phyloP scores from a whole-genome alignment of 2,113 vertebrate species.

The Sander lucioperca region DNA sequence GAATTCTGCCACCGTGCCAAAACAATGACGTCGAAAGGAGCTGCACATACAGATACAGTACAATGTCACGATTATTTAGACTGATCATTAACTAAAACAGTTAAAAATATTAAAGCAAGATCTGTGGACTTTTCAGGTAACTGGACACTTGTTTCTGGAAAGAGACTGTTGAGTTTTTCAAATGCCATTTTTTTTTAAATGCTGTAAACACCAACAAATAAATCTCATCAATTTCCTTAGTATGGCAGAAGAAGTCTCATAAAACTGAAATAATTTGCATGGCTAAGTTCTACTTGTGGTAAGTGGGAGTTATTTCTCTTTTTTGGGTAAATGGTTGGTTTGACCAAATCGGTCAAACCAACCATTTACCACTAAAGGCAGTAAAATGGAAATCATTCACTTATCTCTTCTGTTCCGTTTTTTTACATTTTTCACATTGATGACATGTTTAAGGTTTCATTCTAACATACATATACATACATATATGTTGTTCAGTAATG shows the following conservation, averaged over 20 bases:
- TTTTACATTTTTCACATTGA: not conserved
- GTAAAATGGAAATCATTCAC: not conserved
- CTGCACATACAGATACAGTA: not conserved
- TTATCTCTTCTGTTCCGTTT: not conserved
- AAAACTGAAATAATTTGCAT: too few species aligned
- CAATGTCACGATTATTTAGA: not conserved
- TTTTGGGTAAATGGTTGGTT: too few species aligned
- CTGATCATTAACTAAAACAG: not conserved
- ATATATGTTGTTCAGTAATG: not conserved
- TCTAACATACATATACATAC: conserved; percentile 6
- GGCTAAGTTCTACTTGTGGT: too few species aligned
- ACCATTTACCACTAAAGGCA: not conserved
- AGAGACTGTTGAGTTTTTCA: not conserved
- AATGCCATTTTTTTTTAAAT: not conserved
- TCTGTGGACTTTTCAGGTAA: not conserved
- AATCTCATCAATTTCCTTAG: not conserved
- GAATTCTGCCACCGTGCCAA: not conserved
- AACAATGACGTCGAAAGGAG: not conserved
- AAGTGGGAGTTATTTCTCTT: too few species aligned
- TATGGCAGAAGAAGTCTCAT: not conserved
- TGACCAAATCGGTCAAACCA: not conserved
- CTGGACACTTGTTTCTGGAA: too few species aligned
- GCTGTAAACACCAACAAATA: not conserved
- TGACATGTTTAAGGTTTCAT: not conserved
- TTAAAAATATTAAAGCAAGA: not conserved